Percentiles rank a stretch among this genome's conserved stretches.
Evolutionary conservation across 2,797 vertebrate species (phyloP).

Genomic region (Pelodytes ibericus): DNA sequence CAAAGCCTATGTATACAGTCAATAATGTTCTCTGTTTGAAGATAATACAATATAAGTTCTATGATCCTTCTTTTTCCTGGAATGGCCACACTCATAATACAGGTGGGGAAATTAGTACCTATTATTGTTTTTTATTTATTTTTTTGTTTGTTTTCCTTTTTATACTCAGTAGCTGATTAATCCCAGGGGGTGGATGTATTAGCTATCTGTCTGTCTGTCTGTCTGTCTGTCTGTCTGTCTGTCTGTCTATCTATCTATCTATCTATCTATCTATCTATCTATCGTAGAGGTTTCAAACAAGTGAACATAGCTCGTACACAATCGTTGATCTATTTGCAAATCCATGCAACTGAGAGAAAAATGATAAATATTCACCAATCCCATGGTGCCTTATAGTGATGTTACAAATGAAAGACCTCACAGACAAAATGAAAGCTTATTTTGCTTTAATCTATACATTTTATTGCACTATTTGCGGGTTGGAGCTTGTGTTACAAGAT

Average conservation of each 20-base stretch:
- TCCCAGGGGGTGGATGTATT: conserved; percentile 58
- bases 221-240: too few relatives aligned
- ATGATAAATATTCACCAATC: too few relatives aligned
- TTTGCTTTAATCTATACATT: too few relatives aligned
- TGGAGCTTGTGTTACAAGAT: too few relatives aligned
- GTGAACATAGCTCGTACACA: too few relatives aligned
- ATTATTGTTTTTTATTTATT: conserved; percentile 56
- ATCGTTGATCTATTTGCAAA: too few relatives aligned
- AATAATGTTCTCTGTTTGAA: conserved; percentile 55
- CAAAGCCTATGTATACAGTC: conserved; percentile 56
- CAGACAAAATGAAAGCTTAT: too few relatives aligned
- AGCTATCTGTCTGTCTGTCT: conserved; percentile 63
- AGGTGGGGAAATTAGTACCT: conserved; percentile 31
- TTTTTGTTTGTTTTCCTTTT: conserved; percentile 57
- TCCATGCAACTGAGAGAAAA: too few relatives aligned
- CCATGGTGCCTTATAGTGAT: too few relatives aligned
- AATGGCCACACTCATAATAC: conserved; percentile 46
- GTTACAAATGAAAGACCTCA: too few relatives aligned
- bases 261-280: conserved; percentile 63
- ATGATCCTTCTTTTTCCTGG: conserved; percentile 34
- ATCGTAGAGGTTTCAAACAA: neutral
- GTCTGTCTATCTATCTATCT: conserved; percentile 64
- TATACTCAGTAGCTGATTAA: conserved; percentile 52
- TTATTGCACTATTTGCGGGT: too few relatives aligned
- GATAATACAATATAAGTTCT: conserved; percentile 38